Conservation (phyloP, 2,888 invertebrate genomes). For the Microctonus hyperodae region DNA sequence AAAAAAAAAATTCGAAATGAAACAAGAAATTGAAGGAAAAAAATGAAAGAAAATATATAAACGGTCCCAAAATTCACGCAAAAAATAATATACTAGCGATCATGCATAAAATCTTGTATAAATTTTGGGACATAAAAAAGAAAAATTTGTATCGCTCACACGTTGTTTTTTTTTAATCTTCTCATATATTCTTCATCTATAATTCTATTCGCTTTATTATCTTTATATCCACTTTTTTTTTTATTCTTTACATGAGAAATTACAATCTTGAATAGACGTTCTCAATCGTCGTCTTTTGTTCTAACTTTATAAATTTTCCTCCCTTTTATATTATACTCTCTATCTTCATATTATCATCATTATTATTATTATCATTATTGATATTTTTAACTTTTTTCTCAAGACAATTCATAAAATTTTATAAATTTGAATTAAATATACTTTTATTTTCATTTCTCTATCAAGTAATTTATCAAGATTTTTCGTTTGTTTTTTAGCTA, state of each 20-base stretch:
- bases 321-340: neutral
- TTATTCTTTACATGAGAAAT: conserved; percentile 6
- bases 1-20: neutral
- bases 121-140: no score
- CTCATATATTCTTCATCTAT: neutral
- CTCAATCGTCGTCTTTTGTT: conserved; percentile 25
- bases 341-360: neutral
- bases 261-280: conserved; percentile 26
- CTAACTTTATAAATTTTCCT: neutral
- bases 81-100: no score
- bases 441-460: neutral
- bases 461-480: neutral
- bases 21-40: neutral
- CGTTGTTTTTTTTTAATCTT: neutral
- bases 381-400: neutral
- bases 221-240: conserved; percentile 4
- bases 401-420: neutral
- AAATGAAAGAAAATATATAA: no score
- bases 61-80: neutral
- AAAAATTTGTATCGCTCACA: neutral
- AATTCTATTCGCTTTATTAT: neutral
- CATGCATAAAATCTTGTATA: no score
- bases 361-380: neutral
- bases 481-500: neutral
- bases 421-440: neutral